phyloP scores from a whole-genome alignment of 92 coral and sea anemone species.

The Phenganax subtilis region DNA sequence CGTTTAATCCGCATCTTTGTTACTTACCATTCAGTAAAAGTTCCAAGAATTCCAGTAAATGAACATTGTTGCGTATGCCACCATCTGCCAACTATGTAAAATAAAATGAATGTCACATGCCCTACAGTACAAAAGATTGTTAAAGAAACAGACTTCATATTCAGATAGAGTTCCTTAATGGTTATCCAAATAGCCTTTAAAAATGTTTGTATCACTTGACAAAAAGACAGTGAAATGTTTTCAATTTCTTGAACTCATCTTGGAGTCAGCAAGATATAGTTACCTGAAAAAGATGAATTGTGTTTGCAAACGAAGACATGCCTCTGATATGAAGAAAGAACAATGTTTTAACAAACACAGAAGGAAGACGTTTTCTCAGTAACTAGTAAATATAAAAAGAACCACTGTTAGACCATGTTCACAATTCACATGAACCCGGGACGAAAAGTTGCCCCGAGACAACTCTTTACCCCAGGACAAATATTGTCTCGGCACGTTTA shows the following conservation, averaged over 20 bases:
- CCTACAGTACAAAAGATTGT: slow-evolving; percentile 43
- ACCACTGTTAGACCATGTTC: too few relatives aligned
- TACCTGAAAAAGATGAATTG: slow-evolving; percentile 75
- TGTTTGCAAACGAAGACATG: slow-evolving; percentile 61
- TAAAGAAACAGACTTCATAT: not conserved
- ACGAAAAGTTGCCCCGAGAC: too few relatives aligned
- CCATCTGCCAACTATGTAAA: slow-evolving; percentile 27
- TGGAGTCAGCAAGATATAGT: too few relatives aligned
- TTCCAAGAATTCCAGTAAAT: slow-evolving; percentile 72
- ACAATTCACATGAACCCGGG: too few relatives aligned
- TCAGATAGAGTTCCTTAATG: too few relatives aligned
- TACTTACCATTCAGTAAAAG: slow-evolving; percentile 73
- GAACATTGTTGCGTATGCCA: slow-evolving; percentile 58
- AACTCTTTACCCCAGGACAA: too few relatives aligned
- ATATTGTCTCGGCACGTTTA: too few relatives aligned
- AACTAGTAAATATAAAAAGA: slow-evolving; percentile 40
- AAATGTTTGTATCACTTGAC: too few relatives aligned
- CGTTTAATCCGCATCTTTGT: not conserved
- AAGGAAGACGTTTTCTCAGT: slow-evolving; percentile 71
- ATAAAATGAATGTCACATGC: slow-evolving; percentile 12
- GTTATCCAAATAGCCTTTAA: too few relatives aligned
- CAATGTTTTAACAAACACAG: slow-evolving; percentile 65
- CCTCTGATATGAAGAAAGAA: slow-evolving; percentile 64
- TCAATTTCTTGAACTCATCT: too few relatives aligned
- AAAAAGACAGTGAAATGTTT: too few relatives aligned